A percentile compares a stretch with the other conserved stretches of the same genome.
phyloP scores from a whole-genome alignment of 2,797 vertebrate species.

The Poecilia gillii region DNA sequence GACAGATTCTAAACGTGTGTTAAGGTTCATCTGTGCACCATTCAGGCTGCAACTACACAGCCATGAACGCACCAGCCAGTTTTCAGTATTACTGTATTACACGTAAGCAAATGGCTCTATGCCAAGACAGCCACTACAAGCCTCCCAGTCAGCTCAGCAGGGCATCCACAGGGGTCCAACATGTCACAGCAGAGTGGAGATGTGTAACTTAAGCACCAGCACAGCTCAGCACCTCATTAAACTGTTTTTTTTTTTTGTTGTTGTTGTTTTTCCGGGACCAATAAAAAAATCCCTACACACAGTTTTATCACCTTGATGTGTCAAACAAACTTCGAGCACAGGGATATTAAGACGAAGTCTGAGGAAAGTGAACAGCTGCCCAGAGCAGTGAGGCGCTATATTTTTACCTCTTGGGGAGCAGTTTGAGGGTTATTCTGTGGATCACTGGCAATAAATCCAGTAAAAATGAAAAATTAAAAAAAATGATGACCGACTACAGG shows the following conservation, averaged over 20 bases:
- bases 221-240: constrained; percentile 50
- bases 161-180: constrained; percentile 37
- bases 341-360: background rate
- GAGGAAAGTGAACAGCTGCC: background rate
- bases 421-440: background rate
- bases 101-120: constrained; percentile 36
- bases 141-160: constrained; percentile 19
- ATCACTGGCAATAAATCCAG: background rate
- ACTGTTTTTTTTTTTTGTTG: constrained; percentile 8
- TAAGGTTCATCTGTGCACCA: background rate
- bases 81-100: constrained; percentile 27
- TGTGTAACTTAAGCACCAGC: constrained; percentile 40
- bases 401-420: background rate
- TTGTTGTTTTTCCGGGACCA: constrained; percentile 35
- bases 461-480: background rate
- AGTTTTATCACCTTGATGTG: background rate
- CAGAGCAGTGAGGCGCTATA: background rate
- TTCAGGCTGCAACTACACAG: background rate
- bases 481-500: background rate
- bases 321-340: background rate
- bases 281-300: constrained; percentile 33
- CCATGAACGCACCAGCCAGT: background rate
- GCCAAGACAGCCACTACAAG: constrained; percentile 24
- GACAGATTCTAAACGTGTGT: background rate
- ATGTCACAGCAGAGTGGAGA: constrained; percentile 26